phyloP scores from a whole-genome alignment of 2,888 invertebrate species.

The Noctuana brunneofusca region DNA sequence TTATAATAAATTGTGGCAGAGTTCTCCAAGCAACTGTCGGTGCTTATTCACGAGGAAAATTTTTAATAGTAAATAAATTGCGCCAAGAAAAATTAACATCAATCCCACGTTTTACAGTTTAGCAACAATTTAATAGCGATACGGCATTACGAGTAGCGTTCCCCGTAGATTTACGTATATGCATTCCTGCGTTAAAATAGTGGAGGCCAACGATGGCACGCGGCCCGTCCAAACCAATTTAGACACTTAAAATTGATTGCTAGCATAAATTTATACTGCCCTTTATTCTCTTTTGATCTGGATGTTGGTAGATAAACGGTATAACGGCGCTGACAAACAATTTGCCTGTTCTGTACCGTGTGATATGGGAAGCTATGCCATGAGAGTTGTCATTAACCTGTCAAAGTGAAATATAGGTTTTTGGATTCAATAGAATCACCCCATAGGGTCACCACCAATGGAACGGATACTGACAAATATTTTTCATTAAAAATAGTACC shows the following conservation, averaged over 20 bases:
- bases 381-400: not conserved
- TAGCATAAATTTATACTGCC: conserved; percentile 47
- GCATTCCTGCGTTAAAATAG: conserved; percentile 39
- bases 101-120: conserved; percentile 1
- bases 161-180: conserved; percentile 12
- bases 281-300: conserved; percentile 47
- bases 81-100: not conserved
- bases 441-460: no score
- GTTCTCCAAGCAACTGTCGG: not conserved
- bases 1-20: not conserved
- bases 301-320: conserved; percentile 27
- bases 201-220: conserved; percentile 32
- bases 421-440: not conserved
- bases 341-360: not conserved
- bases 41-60: no score
- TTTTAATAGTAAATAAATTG: not conserved
- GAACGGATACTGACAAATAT: no score
- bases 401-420: not conserved
- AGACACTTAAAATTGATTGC: conserved; percentile 51
- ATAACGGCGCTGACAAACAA: conserved; percentile 6
- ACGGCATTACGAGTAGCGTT: not conserved
- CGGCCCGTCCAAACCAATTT: conserved; percentile 54
- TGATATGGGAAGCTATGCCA: not conserved
- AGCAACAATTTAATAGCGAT: conserved; percentile 14
- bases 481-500: no score